phyloP scores from a whole-genome alignment of 2,797 vertebrate genomes.

The Oreortyx pictus region DNA sequence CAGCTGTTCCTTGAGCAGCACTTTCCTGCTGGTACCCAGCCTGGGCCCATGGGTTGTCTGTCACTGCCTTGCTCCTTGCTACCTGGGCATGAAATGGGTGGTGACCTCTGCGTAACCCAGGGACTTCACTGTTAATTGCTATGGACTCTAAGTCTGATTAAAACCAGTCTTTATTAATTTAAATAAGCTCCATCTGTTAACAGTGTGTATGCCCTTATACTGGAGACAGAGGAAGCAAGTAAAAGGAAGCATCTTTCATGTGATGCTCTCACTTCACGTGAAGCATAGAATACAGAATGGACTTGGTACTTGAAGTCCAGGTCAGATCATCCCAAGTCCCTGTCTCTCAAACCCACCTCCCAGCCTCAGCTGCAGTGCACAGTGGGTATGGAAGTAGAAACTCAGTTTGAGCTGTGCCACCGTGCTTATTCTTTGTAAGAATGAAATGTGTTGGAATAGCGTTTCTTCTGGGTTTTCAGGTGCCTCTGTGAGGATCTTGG shows the following conservation, averaged over 20 bases:
- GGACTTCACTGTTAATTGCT: conserved; percentile 45
- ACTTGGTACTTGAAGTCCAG: neutral
- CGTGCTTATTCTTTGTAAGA: neutral
- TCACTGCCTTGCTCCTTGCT: neutral
- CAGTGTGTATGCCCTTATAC: conserved; percentile 2
- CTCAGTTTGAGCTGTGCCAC: neutral
- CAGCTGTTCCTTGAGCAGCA: fast-evolving
- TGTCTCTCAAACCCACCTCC: neutral
- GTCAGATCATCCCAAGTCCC: neutral
- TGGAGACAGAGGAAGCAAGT: neutral
- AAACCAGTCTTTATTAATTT: conserved; percentile 56
- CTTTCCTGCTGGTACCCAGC: neutral
- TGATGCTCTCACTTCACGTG: neutral
- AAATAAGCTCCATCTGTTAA: conserved; percentile 53
- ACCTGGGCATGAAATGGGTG: neutral
- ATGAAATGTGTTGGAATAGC: neutral
- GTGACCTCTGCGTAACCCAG: neutral
- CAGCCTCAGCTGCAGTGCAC: neutral
- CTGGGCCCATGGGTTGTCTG: neutral
- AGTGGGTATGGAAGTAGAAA: neutral
- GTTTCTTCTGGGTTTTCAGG: neutral
- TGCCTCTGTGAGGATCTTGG: neutral
- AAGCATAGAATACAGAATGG: neutral
- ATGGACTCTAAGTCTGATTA: conserved; percentile 36
- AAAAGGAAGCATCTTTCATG: neutral